Evolutionary conservation across 2,888 invertebrate species (phyloP).

Genomic region (Hydrotaea cyrtoneurina): DNA sequence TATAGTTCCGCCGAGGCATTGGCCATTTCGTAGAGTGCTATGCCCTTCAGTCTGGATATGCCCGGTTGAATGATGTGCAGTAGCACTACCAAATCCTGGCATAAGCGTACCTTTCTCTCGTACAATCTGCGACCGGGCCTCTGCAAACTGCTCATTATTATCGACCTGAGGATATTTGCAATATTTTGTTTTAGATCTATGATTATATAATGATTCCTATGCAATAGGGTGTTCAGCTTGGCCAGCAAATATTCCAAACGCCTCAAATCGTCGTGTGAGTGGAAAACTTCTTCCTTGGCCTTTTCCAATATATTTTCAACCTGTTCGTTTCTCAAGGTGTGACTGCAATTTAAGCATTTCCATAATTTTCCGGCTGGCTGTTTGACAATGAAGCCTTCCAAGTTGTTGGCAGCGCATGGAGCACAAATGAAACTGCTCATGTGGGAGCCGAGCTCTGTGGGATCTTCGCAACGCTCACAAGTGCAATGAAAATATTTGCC

Average conservation of each 20-base stretch:
- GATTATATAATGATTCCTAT: conserved; percentile 86
- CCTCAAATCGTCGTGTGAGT: conserved; percentile 78
- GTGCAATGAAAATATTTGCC: conserved; percentile 90
- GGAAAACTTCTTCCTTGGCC: conserved; percentile 81
- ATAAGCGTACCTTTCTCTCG: conserved; percentile 85
- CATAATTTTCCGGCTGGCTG: conserved; percentile 67
- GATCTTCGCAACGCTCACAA: conserved; percentile 86
- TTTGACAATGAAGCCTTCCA: conserved; percentile 60
- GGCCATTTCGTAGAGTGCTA: conserved; percentile 89
- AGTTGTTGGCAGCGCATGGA: conserved; percentile 68
- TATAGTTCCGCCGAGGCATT: conserved; percentile 84
- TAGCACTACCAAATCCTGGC: conserved; percentile 85
- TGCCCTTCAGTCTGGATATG: conserved; percentile 82
- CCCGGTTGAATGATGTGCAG: conserved; percentile 85
- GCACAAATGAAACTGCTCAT: conserved; percentile 82
- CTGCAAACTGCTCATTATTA: conserved; percentile 81
- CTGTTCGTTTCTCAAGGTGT: conserved; percentile 76
- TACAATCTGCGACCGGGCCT: conserved; percentile 83
- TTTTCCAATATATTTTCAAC: conserved; percentile 81
- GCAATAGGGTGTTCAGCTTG: conserved; percentile 83
- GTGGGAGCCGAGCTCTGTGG: conserved; percentile 86
- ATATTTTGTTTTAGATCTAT: conserved; percentile 87
- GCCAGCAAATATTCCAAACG: conserved; percentile 81
- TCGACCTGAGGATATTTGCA: conserved; percentile 83
- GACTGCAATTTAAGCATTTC: conserved; percentile 75